These are phyloP conservation scores for Coptotermes formosanus DNA, from an alignment of 1,140 invertebrate species.

Conservation along the genomic window DNA sequence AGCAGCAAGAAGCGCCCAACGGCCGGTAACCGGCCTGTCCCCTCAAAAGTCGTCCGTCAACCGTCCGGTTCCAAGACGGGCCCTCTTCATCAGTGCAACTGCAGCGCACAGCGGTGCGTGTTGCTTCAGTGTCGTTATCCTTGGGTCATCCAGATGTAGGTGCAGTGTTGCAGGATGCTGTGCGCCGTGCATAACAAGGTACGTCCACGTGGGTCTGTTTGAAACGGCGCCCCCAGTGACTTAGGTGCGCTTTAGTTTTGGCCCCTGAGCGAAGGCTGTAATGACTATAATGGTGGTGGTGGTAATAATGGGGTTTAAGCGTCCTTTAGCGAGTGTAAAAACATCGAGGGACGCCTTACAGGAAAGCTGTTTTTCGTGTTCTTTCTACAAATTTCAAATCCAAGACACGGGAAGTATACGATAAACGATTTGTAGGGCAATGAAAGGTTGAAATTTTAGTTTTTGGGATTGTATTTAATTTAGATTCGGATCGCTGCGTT, in stretches of 20 bases:
- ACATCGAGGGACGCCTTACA: no score
- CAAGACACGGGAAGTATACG: no score
- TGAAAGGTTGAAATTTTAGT: no score
- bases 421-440: no score
- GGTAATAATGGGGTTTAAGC: background rate
- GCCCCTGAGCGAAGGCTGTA: no score
- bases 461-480: no score
- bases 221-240: no score
- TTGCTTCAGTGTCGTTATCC: background rate
- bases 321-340: no score
- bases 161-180: background rate
- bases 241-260: no score
- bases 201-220: background rate
- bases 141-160: background rate
- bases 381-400: no score
- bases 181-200: background rate
- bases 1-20: background rate
- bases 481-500: no score
- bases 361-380: no score
- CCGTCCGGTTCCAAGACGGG: background rate
- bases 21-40: background rate
- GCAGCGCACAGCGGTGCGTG: background rate
- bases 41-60: background rate
- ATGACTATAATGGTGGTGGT: background rate
- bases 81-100: background rate